A percentile compares a stretch with the other conserved stretches of the same genome.
phyloP scores from a whole-genome alignment of 1,140 invertebrate species.

The Conus ventricosus region DNA sequence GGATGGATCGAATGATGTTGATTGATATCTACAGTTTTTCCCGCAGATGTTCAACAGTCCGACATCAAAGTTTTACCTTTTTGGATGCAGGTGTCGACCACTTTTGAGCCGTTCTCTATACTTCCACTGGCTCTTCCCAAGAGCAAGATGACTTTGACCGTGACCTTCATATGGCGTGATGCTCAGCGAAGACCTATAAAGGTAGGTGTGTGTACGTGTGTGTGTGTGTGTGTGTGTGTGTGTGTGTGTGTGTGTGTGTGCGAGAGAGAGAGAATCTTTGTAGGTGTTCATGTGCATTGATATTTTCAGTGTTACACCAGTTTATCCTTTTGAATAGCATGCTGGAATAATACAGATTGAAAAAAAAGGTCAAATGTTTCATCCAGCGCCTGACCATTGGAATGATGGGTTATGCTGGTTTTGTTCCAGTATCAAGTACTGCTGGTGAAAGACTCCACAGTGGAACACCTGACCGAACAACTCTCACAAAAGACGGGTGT shows the following conservation, averaged over 20 bases:
- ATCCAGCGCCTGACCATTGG: no score
- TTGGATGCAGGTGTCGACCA: conserved; percentile 75
- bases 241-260: not conserved
- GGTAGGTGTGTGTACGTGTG: conserved; percentile 53
- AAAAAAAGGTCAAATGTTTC: no score
- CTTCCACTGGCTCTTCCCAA: conserved; percentile 76
- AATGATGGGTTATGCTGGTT: not conserved
- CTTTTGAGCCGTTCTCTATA: conserved; percentile 77
- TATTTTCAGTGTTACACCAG: not conserved
- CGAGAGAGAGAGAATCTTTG: not conserved
- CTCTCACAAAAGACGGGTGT: conserved; percentile 69
- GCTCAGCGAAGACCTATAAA: conserved; percentile 67
- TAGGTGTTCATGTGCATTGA: not conserved
- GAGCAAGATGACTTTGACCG: conserved; percentile 64
- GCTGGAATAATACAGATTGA: no score
- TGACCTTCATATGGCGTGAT: conserved; percentile 74
- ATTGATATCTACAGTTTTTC: no score
- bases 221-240: not conserved
- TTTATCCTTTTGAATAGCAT: no score
- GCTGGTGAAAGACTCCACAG: conserved; percentile 70
- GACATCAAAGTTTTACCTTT: no score
- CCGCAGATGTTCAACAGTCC: no score
- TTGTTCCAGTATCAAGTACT: conserved; percentile 61
- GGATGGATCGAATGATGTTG: no score
- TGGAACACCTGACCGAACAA: conserved; percentile 71